Conservation (phyloP, 1,140 invertebrate genomes). For the Phenacoccus solenopsis region DNA sequence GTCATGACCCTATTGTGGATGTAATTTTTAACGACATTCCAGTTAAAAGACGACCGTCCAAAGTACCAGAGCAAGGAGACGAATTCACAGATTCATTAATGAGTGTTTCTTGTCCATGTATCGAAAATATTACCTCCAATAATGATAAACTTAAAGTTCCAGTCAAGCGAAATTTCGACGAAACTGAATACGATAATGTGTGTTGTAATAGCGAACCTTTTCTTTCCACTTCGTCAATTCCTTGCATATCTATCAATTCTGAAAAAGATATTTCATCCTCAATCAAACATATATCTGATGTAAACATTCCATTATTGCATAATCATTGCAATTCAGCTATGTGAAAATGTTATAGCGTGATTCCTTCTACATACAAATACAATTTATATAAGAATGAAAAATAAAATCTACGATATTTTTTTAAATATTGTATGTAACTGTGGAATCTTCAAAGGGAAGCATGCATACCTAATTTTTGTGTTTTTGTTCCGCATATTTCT, state of each 20-base stretch:
- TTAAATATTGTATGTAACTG: no score
- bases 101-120: constrained; percentile 46
- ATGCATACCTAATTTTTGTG: no score
- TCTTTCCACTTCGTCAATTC: not conserved
- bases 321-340: not conserved
- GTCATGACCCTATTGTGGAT: constrained; percentile 41
- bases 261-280: not conserved
- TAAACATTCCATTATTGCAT: not conserved
- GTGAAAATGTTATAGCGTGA: not conserved
- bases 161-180: not conserved
- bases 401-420: no score
- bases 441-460: no score
- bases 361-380: no score
- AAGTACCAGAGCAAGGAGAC: constrained; percentile 29
- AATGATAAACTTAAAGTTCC: constrained; percentile 19
- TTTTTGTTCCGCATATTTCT: no score
- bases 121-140: constrained; percentile 38
- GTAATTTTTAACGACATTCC: constrained; percentile 39
- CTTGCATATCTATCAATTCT: not conserved
- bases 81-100: constrained; percentile 35
- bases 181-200: not conserved
- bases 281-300: not conserved
- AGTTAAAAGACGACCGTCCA: constrained; percentile 31
- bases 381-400: no score
- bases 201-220: not conserved